phyloP scores from a whole-genome alignment of 2,113 vertebrate species.

The Pampusana beccarii region DNA sequence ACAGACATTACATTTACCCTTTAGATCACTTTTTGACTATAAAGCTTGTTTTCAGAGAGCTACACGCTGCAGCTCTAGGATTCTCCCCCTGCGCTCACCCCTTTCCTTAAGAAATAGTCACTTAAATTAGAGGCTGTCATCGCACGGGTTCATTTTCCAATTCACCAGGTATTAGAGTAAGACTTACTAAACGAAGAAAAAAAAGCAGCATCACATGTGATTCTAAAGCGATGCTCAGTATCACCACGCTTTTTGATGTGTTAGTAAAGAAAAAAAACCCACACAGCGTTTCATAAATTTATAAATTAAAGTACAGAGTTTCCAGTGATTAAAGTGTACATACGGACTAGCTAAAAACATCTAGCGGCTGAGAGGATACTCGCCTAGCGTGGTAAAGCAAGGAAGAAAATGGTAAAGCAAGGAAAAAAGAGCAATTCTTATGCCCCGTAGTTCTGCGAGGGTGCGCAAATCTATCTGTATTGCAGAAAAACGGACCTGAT shows the following conservation, averaged over 20 bases:
- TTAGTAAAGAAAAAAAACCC: neutral
- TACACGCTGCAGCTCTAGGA: neutral
- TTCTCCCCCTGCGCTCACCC: neutral
- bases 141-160: neutral
- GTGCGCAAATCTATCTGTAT: accelerated
- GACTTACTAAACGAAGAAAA: neutral
- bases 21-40: neutral
- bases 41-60: neutral
- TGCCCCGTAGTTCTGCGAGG: accelerated
- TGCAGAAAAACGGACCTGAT: neutral
- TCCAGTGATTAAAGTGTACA: accelerated
- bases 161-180: neutral
- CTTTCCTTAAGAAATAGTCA: neutral
- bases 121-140: neutral
- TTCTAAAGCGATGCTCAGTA: neutral
- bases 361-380: neutral
- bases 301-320: neutral
- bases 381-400: accelerated
- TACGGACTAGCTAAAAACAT: neutral
- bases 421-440: neutral
- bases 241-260: neutral
- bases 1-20: neutral
- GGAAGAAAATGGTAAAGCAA: neutral
- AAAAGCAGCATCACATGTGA: accelerated
- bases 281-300: neutral